Percentiles rank a stretch among this genome's conserved stretches.
These are phyloP conservation scores for Bellardia bayeri DNA, from an alignment of 2,888 invertebrate genomes.

Conservation along the genomic window DNA sequence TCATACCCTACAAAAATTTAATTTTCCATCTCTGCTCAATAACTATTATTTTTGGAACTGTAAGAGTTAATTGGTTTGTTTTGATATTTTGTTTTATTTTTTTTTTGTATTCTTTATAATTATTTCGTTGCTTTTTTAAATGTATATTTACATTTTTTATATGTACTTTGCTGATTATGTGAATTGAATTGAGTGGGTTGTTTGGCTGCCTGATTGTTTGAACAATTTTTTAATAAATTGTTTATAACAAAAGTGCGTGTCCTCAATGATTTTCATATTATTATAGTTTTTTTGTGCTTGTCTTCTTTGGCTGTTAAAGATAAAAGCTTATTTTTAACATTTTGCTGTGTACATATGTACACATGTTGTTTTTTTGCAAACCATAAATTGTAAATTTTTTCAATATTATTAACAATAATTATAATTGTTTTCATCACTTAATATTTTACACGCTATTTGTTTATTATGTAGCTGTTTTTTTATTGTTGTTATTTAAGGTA, in stretches of 20 bases:
- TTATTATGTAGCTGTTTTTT: neutral
- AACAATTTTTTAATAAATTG: conserved; percentile 18
- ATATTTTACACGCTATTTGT: conserved; percentile 22
- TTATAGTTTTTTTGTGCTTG: conserved; percentile 5
- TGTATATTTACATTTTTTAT: neutral
- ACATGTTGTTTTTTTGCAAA: conserved; percentile 18
- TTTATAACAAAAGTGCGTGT: conserved; percentile 66
- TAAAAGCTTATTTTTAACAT: conserved; percentile 39
- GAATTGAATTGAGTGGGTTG: conserved; percentile 43
- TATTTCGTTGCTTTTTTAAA: neutral
- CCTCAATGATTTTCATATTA: conserved; percentile 43
- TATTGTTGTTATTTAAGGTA: neutral
- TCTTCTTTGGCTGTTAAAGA: conserved; percentile 20
- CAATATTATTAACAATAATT: conserved; percentile 13
- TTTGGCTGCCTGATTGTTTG: conserved; percentile 13
- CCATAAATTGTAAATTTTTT: conserved; percentile 13
- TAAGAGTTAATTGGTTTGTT: conserved; percentile 43
- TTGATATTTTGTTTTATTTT: too few relatives aligned
- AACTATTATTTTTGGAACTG: conserved; percentile 25
- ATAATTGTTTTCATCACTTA: conserved; percentile 25
- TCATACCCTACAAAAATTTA: too few relatives aligned
- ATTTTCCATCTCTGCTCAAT: too few relatives aligned
- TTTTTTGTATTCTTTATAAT: neutral
- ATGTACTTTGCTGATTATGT: conserved; percentile 23
- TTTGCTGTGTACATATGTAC: neutral